A percentile compares a stretch with the other conserved stretches of the same genome.
Conservation (phyloP, 1,140 invertebrate species). For the Apolygus lucorum region DNA sequence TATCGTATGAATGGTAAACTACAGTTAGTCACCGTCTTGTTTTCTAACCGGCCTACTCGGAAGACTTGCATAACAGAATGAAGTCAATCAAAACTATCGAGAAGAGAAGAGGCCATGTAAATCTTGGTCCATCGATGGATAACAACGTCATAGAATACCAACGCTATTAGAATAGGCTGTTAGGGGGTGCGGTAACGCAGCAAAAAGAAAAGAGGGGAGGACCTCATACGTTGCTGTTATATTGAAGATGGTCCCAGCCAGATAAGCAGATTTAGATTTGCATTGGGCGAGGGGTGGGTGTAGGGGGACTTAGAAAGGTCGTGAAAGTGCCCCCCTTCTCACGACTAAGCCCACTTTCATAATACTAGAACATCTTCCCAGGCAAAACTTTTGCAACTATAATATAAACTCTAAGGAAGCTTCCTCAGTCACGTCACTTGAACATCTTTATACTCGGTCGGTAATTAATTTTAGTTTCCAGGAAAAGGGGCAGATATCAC, state of each 20-base stretch:
- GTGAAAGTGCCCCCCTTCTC: slow-evolving; percentile 12
- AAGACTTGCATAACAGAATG: not conserved
- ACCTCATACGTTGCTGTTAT: not conserved
- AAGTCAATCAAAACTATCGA: not conserved
- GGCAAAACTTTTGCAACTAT: not conserved
- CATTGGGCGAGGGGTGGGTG: not conserved
- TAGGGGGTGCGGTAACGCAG: not conserved
- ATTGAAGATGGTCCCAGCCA: not conserved
- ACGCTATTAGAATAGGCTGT: not conserved
- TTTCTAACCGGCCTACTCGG: not conserved
- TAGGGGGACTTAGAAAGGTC: not conserved
- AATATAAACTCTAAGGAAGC: not conserved
- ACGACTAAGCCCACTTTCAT: slow-evolving; percentile 5
- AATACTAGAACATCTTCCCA: not conserved
- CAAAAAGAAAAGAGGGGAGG: not conserved
- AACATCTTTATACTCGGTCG: too few species aligned
- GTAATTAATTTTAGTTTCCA: not conserved
- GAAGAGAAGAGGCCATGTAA: too few species aligned
- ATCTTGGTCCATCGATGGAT: not conserved
- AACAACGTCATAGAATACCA: not conserved
- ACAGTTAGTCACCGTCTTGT: too few species aligned
- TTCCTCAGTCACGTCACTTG: not conserved
- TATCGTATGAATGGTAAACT: too few species aligned
- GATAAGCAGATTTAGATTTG: slow-evolving; percentile 8
- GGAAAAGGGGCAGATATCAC: too few species aligned